Conservation (phyloP, 2,797 vertebrate genomes). For the Pempheris klunzingeri region DNA sequence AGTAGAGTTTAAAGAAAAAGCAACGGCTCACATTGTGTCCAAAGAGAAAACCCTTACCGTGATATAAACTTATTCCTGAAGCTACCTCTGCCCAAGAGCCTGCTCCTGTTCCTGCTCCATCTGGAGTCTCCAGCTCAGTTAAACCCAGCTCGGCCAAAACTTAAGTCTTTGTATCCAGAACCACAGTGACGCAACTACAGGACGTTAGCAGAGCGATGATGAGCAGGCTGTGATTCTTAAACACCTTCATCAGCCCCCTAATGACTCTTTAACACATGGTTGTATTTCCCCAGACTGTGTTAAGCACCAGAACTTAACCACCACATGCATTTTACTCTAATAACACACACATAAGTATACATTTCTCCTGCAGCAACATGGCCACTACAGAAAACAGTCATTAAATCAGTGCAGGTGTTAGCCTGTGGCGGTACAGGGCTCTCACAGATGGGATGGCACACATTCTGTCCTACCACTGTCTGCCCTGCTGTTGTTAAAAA, state of each 20-base stretch:
- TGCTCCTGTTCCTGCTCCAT: conserved; percentile 58
- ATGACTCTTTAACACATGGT: conserved; percentile 87
- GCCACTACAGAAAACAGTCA: conserved; percentile 84
- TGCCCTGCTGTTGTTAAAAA: conserved; percentile 50
- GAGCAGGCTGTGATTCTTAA: conserved; percentile 79
- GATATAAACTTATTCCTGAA: conserved; percentile 44
- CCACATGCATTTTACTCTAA: conserved; percentile 84
- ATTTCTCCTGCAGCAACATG: conserved; percentile 80
- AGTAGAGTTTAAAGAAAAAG: conserved; percentile 18
- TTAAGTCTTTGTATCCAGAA: conserved; percentile 79
- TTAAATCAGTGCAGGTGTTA: conserved; percentile 84
- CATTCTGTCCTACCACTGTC: conserved; percentile 48
- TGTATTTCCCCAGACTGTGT: conserved; percentile 81
- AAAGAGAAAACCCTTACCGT: conserved; percentile 71
- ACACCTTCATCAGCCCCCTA: conserved; percentile 85
- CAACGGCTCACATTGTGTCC: conserved; percentile 4
- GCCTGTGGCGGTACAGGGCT: conserved; percentile 65
- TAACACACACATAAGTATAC: conserved; percentile 75
- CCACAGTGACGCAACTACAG: conserved; percentile 81
- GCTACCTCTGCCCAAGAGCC: conserved; percentile 49
- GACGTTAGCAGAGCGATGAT: conserved; percentile 77
- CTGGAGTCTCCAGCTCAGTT: conserved; percentile 66
- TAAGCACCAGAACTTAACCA: conserved; percentile 81
- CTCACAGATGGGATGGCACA: conserved; percentile 57
- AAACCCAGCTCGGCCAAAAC: conserved; percentile 68